Percentiles rank a stretch among this genome's conserved stretches.
phyloP scores from a whole-genome alignment of 1,140 invertebrate genomes.

The Hirudo medicinalis region DNA sequence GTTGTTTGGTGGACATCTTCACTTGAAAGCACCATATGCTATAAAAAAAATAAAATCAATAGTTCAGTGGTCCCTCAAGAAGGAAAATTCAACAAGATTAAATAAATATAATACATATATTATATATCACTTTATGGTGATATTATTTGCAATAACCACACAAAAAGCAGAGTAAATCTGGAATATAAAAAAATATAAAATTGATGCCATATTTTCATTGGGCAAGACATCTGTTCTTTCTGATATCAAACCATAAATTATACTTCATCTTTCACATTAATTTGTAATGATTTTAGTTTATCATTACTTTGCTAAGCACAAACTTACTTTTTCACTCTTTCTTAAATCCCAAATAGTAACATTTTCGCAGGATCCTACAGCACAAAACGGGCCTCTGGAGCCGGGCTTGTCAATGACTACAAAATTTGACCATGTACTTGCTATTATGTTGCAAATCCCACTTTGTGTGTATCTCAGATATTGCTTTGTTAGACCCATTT shows the following conservation, averaged over 20 bases:
- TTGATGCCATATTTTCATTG: neutral
- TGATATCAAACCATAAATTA: neutral
- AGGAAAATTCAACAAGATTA: too few relatives aligned
- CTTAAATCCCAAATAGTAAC: constrained; percentile 85
- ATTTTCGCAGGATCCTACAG: constrained; percentile 77
- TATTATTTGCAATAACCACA: too few relatives aligned
- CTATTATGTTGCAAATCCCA: constrained; percentile 67
- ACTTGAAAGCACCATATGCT: neutral
- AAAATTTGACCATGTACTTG: constrained; percentile 61
- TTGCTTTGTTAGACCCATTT: constrained; percentile 89
- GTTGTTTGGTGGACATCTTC: constrained; percentile 51
- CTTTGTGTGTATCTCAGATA: constrained; percentile 71
- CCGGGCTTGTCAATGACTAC: constrained; percentile 53
- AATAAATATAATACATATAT: too few relatives aligned
- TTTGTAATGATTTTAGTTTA: too few relatives aligned
- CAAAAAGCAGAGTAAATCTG: neutral
- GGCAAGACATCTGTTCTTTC: neutral
- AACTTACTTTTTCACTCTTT: constrained; percentile 66
- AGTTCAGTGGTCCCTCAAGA: too few relatives aligned
- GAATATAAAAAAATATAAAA: neutral
- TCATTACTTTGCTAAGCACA: too few relatives aligned
- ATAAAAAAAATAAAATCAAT: neutral
- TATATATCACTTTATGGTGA: too few relatives aligned
- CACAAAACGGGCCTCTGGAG: constrained; percentile 65
- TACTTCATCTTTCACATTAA: neutral